Evolutionary conservation across 2,797 vertebrate genomes (phyloP).

Genomic region (Xenentodon cancila): DNA sequence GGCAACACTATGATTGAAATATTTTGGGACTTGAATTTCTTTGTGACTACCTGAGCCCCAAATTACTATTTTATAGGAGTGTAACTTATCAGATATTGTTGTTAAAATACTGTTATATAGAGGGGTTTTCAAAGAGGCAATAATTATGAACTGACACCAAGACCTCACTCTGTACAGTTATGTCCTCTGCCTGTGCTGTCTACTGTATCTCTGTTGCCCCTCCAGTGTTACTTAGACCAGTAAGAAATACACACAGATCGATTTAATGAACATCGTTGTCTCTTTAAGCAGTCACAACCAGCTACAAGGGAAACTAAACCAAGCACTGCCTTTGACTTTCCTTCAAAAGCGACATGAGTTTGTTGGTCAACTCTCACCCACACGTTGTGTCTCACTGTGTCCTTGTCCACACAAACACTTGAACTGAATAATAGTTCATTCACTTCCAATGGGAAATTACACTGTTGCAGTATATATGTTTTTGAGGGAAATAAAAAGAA

Average conservation of each 20-base stretch:
- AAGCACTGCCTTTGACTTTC: constrained; percentile 29
- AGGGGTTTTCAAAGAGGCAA: constrained; percentile 26
- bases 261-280: background rate
- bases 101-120: constrained; percentile 37
- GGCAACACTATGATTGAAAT: constrained; percentile 26
- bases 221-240: constrained; percentile 27
- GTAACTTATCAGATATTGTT: constrained; percentile 59
- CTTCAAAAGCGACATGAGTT: constrained; percentile 6
- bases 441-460: too few species aligned
- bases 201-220: constrained; percentile 63
- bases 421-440: too few species aligned
- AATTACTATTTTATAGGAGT: constrained; percentile 39
- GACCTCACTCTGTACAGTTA: constrained; percentile 52
- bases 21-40: constrained; percentile 38
- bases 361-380: constrained; percentile 28
- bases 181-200: constrained; percentile 63
- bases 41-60: constrained; percentile 42
- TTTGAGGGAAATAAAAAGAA: too few species aligned
- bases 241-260: constrained; percentile 12
- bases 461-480: too few species aligned
- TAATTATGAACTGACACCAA: constrained; percentile 26
- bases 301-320: constrained; percentile 12
- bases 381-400: background rate
- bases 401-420: too few species aligned
- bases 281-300: background rate